Percentiles rank a stretch among this genome's conserved stretches.
Conservation (phyloP, 2,113 vertebrate genomes). For the Anolis carolinensis region DNA sequence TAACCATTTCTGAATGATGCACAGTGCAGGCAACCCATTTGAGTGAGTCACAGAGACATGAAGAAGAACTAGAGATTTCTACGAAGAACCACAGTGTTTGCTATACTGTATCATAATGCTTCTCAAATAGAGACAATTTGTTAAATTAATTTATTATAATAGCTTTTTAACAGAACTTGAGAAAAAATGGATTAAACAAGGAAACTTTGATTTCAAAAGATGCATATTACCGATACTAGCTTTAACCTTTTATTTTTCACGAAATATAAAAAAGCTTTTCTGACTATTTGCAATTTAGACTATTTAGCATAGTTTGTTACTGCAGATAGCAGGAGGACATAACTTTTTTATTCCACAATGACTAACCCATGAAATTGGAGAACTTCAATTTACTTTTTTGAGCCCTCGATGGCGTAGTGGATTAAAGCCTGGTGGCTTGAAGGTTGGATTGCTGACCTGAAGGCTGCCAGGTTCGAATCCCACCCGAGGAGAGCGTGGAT, state of each 20-base stretch:
- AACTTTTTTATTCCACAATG: constrained; percentile 40
- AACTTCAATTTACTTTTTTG: constrained; percentile 34
- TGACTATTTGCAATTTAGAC: neutral
- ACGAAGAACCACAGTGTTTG: neutral
- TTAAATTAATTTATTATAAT: neutral
- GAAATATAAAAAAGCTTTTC: neutral
- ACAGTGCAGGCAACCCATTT: no score
- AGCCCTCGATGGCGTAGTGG: no score
- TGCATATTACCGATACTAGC: neutral
- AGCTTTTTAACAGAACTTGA: no score
- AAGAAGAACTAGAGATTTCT: neutral
- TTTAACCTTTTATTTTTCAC: neutral
- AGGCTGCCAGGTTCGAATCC: no score
- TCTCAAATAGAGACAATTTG: neutral
- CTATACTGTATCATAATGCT: neutral
- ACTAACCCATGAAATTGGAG: constrained; percentile 48
- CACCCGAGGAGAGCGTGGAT: no score
- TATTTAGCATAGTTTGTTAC: constrained; percentile 1
- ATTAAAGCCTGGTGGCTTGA: no score
- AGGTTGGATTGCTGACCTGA: no score
- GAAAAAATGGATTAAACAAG: no score
- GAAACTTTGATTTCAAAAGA: no score
- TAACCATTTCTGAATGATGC: no score
- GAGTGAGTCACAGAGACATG: no score
- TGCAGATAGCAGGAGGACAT: constrained; percentile 24